Percentiles rank a stretch among this genome's conserved stretches.
phyloP scores from a whole-genome alignment of 2,888 invertebrate species.

The Liopterus haemorrhoidalis region DNA sequence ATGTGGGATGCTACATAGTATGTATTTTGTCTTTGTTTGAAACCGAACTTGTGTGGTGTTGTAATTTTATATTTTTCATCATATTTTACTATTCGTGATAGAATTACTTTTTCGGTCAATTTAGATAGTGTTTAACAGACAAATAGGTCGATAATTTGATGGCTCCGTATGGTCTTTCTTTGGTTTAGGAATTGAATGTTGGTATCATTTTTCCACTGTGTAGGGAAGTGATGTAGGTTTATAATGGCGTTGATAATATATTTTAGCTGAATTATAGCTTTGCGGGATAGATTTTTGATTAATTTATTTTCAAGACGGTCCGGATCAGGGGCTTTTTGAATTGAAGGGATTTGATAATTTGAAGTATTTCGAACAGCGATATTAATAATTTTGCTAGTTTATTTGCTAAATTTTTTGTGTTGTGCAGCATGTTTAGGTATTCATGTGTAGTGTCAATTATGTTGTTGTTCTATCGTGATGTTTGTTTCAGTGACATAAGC shows the following conservation, averaged over 20 bases:
- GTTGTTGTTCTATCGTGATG: no score
- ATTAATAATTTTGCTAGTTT: no score
- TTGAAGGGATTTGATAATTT: constrained; percentile 14
- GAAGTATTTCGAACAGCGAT: no score
- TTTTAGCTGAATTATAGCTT: constrained; percentile 23
- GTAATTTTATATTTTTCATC: no score
- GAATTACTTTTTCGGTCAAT: constrained; percentile 28
- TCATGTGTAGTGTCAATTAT: no score
- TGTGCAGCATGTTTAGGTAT: no score
- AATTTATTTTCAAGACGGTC: constrained; percentile 25
- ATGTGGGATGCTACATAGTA: no score
- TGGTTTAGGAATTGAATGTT: constrained; percentile 25
- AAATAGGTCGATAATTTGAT: constrained; percentile 25
- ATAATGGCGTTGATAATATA: constrained; percentile 20
- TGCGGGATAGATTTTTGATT: constrained; percentile 25
- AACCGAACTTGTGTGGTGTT: no score
- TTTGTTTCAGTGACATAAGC: no score
- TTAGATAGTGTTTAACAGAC: constrained; percentile 24
- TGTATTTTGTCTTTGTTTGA: no score
- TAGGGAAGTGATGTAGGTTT: constrained; percentile 22
- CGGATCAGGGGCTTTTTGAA: constrained; percentile 27
- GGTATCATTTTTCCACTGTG: constrained; percentile 24
- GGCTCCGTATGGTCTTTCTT: constrained; percentile 19
- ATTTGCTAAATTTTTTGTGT: no score
- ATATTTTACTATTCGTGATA: no score